These are phyloP conservation scores for Lithophane socia DNA, from an alignment of 2,888 invertebrate genomes.

Conservation along the genomic window DNA sequence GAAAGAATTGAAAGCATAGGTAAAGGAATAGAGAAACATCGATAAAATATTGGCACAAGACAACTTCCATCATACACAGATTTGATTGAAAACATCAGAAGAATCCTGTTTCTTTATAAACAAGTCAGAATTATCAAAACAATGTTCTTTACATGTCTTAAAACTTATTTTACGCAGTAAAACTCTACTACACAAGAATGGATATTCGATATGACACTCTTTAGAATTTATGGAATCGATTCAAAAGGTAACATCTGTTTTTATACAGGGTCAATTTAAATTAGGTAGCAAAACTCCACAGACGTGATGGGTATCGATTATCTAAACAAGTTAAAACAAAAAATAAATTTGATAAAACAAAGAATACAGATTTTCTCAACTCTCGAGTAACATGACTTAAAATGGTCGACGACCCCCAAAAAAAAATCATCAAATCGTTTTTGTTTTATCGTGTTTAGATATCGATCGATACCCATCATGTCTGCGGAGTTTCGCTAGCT, in stretches of 20 bases:
- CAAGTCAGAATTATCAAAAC: constrained; percentile 24
- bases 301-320: too few species aligned
- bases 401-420: too few species aligned
- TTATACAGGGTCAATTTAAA: background rate
- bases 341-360: too few species aligned
- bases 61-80: constrained; percentile 72
- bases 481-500: too few species aligned
- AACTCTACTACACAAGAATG: constrained; percentile 41
- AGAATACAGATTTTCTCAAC: too few species aligned
- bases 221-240: constrained; percentile 37
- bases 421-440: too few species aligned
- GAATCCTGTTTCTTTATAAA: constrained; percentile 26
- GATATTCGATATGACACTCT: constrained; percentile 51
- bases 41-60: constrained; percentile 83
- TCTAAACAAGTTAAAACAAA: too few species aligned
- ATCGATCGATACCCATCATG: too few species aligned
- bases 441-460: too few species aligned
- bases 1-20: constrained; percentile 4
- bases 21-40: constrained; percentile 44
- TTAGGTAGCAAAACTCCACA: too few species aligned
- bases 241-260: constrained; percentile 28
- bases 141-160: constrained; percentile 19
- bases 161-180: constrained; percentile 14
- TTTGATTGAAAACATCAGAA: constrained; percentile 54
- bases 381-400: too few species aligned